Evolutionary conservation across 2,113 vertebrate genomes (phyloP).

Genomic region (Sceloporus undulatus): DNA sequence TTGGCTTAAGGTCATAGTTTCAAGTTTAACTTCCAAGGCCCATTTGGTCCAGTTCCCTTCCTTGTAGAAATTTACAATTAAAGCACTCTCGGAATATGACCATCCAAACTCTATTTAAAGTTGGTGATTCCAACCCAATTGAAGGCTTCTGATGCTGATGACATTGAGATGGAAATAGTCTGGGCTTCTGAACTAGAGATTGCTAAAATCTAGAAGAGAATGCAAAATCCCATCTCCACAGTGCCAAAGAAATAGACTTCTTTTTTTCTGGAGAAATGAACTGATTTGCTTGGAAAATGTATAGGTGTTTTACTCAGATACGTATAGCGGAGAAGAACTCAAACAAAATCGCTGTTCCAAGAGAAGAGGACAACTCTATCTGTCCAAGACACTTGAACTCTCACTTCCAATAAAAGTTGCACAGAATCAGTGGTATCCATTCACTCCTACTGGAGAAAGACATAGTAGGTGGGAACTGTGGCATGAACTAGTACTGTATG

Average conservation of each 20-base stretch:
- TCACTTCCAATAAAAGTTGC: too few relatives aligned
- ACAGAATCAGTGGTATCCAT: background rate
- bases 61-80: too few relatives aligned
- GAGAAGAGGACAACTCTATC: background rate
- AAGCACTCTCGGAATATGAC: too few relatives aligned
- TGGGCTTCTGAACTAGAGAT: background rate
- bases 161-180: background rate
- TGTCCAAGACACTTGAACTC: background rate
- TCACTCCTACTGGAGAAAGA: background rate
- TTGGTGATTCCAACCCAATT: background rate
- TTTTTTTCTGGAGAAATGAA: background rate
- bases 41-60: too few relatives aligned
- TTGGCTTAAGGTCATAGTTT: too few relatives aligned
- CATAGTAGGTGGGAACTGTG: too few relatives aligned
- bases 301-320: background rate
- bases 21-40: too few relatives aligned
- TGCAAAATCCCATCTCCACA: background rate
- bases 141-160: background rate
- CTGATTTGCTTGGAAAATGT: background rate
- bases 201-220: background rate
- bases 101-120: background rate
- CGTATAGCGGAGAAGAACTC: background rate
- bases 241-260: background rate
- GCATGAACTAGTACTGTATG: background rate
- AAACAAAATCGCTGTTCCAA: background rate